Conservation (phyloP, 2,888 invertebrate genomes). For the Tridacna crocea region DNA sequence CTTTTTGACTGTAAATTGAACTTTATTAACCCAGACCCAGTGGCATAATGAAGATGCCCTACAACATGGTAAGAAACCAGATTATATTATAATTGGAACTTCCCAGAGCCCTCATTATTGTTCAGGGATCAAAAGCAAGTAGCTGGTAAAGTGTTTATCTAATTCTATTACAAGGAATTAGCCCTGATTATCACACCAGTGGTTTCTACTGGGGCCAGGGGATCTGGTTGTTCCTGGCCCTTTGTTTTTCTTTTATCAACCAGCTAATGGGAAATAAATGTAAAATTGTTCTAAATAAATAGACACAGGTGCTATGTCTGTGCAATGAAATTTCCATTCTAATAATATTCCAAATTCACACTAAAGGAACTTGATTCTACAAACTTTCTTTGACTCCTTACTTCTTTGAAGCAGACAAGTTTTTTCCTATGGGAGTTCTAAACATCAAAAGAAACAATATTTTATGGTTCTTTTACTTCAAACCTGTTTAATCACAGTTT, state of each 20-base stretch:
- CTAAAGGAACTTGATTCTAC: background rate
- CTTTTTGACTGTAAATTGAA: too few species aligned
- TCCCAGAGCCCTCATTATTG: conserved; percentile 10
- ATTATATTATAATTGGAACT: background rate
- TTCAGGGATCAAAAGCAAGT: conserved; percentile 18
- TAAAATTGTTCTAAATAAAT: conserved; percentile 55
- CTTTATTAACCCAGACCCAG: too few species aligned
- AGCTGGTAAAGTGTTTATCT: conserved; percentile 30
- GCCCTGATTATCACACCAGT: conserved; percentile 9
- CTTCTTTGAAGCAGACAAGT: background rate
- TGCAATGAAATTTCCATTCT: background rate
- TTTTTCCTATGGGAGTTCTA: background rate
- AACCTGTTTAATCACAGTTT: too few species aligned
- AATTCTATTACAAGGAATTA: conserved; percentile 26
- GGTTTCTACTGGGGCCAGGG: conserved; percentile 15
- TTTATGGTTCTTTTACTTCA: background rate
- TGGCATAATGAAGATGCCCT: too few species aligned
- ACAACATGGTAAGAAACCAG: too few species aligned
- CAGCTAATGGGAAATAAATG: conserved; percentile 51
- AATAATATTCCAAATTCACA: background rate
- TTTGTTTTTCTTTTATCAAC: conserved; percentile 43
- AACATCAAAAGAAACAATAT: conserved; percentile 9
- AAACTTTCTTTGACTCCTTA: too few species aligned
- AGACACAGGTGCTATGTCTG: conserved; percentile 48
- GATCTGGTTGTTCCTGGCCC: conserved; percentile 1